Evolutionary conservation across 2,113 vertebrate species (phyloP).

Genomic region (Petrocephalus microphthalmus): DNA sequence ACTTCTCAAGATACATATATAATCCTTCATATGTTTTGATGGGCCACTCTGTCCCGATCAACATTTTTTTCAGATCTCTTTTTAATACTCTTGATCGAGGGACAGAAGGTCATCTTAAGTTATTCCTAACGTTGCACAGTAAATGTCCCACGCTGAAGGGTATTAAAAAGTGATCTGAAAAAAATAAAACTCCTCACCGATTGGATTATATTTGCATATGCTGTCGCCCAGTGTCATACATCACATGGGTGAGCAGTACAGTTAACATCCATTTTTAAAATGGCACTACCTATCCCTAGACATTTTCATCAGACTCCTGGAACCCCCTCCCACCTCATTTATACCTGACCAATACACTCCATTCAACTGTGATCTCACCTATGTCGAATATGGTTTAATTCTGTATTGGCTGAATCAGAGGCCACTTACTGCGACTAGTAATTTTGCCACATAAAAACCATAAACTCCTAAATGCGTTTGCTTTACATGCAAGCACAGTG

Average conservation of each 20-base stretch:
- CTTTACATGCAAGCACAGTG: background rate
- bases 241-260: background rate
- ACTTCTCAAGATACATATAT: background rate
- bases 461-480: background rate
- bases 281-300: background rate
- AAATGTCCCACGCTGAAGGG: background rate
- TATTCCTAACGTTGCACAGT: background rate
- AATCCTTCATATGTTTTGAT: background rate
- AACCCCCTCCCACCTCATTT: background rate
- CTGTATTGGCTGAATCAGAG: background rate
- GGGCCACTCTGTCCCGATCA: background rate
- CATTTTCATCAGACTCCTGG: background rate
- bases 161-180: background rate
- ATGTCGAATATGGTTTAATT: background rate
- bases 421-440: background rate
- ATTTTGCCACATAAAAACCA: background rate
- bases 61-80: background rate
- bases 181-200: background rate
- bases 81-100: no score
- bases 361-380: background rate
- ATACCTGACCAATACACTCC: background rate
- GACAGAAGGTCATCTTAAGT: background rate
- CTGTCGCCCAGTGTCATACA: background rate
- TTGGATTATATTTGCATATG: background rate
- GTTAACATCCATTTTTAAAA: background rate